Evolutionary conservation across 2,888 invertebrate species (phyloP).

Genomic region (Congeria kusceri): DNA sequence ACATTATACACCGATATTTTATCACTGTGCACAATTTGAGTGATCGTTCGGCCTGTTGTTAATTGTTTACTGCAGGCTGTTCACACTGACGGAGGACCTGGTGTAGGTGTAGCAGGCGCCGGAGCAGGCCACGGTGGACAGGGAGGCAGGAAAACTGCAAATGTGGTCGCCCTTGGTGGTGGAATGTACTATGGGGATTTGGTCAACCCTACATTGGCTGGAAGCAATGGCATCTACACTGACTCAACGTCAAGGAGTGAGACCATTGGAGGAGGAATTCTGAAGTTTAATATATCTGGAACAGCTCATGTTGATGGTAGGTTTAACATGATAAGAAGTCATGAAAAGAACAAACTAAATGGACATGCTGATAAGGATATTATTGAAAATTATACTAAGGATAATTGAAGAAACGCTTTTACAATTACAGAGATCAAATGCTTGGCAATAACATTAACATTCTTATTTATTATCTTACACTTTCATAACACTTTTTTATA

Average conservation of each 20-base stretch:
- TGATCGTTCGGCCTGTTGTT: no score
- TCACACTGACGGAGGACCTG: slow-evolving; percentile 54
- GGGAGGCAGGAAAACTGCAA: slow-evolving; percentile 59
- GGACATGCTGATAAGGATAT: no score
- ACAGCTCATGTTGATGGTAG: slow-evolving; percentile 70
- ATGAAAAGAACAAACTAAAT: no score
- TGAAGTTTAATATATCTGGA: slow-evolving; percentile 59
- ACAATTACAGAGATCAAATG: no score
- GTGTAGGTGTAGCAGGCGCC: slow-evolving; percentile 64
- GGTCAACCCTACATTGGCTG: slow-evolving; percentile 54
- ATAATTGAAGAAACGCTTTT: no score
- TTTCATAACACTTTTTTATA: no score
- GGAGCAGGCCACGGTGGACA: slow-evolving; percentile 78
- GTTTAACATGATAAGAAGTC: neutral
- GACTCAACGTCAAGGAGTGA: slow-evolving; percentile 18
- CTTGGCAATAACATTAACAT: no score
- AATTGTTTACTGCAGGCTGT: slow-evolving; percentile 62
- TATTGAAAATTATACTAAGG: no score
- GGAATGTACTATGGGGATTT: slow-evolving; percentile 70
- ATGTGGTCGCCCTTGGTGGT: slow-evolving; percentile 32
- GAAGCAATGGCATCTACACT: slow-evolving; percentile 63
- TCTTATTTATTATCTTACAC: no score
- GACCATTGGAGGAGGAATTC: slow-evolving; percentile 67
- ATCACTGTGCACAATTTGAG: neutral
- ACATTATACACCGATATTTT: no score